phyloP scores from a whole-genome alignment of 2,113 vertebrate genomes.

The Austrofundulus limnaeus region DNA sequence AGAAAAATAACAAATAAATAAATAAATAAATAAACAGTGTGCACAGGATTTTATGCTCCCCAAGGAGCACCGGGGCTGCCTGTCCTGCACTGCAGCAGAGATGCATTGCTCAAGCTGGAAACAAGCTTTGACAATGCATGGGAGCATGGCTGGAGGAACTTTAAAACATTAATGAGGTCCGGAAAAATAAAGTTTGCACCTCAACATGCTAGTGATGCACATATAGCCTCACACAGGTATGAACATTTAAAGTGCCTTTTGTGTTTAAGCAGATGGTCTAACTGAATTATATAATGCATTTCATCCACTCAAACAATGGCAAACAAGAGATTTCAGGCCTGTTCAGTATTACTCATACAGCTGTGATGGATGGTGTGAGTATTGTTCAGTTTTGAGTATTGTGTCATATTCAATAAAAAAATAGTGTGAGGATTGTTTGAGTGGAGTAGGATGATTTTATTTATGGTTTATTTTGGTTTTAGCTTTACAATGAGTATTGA shows the following conservation, averaged over 20 bases:
- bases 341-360: constrained; percentile 8
- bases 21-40: constrained; percentile 45
- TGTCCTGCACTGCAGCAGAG: constrained; percentile 58
- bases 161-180: constrained; percentile 40
- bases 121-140: constrained; percentile 30
- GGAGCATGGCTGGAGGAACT: constrained; percentile 37
- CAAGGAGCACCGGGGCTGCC: constrained; percentile 48
- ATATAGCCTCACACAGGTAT: constrained; percentile 34
- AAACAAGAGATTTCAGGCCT: constrained; percentile 1
- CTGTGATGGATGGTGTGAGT: constrained; percentile 10
- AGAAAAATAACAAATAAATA: too few species aligned
- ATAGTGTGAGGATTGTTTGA: too few species aligned
- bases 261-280: constrained; percentile 38
- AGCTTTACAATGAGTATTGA: not conserved
- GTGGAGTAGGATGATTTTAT: too few species aligned
- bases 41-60: constrained; percentile 60
- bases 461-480: not conserved
- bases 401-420: constrained; percentile 31
- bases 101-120: constrained; percentile 35
- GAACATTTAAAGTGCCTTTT: constrained; percentile 50
- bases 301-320: too few species aligned
- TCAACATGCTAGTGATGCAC: constrained; percentile 27
- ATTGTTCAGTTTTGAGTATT: constrained; percentile 22
- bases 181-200: constrained; percentile 19
- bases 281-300: too few species aligned